These are phyloP conservation scores for Andrena flavipes DNA, from an alignment of 2,888 invertebrate genomes.

Conservation along the genomic window DNA sequence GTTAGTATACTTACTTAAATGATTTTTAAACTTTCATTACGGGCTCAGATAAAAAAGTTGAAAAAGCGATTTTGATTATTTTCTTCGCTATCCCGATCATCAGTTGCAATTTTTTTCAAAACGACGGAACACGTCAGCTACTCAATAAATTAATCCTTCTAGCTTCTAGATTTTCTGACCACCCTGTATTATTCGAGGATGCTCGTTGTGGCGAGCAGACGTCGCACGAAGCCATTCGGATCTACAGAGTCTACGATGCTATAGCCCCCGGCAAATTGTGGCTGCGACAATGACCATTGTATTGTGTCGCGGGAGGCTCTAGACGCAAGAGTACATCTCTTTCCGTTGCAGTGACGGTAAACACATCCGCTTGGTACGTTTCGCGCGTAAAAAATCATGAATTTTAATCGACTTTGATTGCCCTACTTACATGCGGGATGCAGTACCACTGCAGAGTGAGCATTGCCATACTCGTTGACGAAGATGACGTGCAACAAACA, in stretches of 20 bases:
- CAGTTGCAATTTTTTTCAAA: too few species aligned
- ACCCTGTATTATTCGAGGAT: neutral
- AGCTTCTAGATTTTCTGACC: too few species aligned
- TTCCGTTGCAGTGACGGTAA: conserved; percentile 6
- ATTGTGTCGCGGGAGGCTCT: conserved; percentile 59
- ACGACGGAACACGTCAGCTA: too few species aligned
- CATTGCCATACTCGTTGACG: neutral
- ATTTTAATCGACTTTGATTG: conserved; percentile 29
- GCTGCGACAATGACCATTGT: conserved; percentile 70
- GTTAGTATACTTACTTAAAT: too few species aligned
- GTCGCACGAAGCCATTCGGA: conserved; percentile 20
- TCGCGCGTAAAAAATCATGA: neutral
- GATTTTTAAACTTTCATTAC: too few species aligned
- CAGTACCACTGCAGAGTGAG: too few species aligned
- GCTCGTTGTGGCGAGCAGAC: conserved; percentile 8
- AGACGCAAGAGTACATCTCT: conserved; percentile 34
- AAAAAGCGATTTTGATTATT: too few species aligned
- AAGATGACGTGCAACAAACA: too few species aligned
- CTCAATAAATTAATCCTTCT: too few species aligned
- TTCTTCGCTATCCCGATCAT: too few species aligned
- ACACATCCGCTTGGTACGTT: conserved; percentile 16
- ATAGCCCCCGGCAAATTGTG: conserved; percentile 51
- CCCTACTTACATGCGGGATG: neutral
- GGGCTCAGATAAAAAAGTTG: too few species aligned
- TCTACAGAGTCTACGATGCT: conserved; percentile 18